Base-by-base conservation (phyloP, 2,797 vertebrate genomes). In the Sebastes goodei region DNA sequence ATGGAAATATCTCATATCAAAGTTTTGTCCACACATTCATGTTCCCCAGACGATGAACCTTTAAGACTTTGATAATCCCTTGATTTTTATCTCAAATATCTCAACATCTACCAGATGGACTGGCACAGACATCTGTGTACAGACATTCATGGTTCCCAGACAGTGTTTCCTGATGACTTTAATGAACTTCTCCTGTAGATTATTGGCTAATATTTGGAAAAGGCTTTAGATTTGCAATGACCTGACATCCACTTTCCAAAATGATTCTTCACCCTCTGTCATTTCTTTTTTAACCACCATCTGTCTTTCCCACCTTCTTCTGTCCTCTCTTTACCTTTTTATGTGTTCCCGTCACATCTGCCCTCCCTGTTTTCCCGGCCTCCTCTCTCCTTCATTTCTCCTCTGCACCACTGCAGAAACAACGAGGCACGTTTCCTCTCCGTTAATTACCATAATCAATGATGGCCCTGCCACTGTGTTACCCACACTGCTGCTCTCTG, bases 361-460 rank as follows among this genome's bases (percentile, higher is more conserved):
- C 67, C 49, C 30, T 29, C 29, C 35, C 14, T 30, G 55, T 4
- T 72, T 27, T 30, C 30, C 57, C 21, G 21, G 52, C 56, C 53
- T 42, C 0, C 42, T 38, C 55, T 80, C 62, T 33, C 72, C 78
- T 84, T 74, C 61, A 53, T 77, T 82, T 82, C 74, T 79, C 63
- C 73, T 80, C 73, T 64, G 60, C n/a, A 11, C 46, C n/a, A 14
- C 65, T 68, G 83, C 79, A 80, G 85, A 80, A 73, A 68, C 49
- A 83, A 62, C 0, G 27, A 86, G 59, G 64, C 84, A 65, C 59
- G 52, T 89, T 90, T 87, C 83, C 75, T 83, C 77, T 74, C 63
- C 3, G 61, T 79, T 90, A 90, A 93, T 93, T 81, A 84, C 64
- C 71, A 78, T 87, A 91, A 94, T 91, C 90, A 55, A 92, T 90